phyloP scores from a whole-genome alignment of 2,888 invertebrate species.

The Calameuta filiformis region DNA sequence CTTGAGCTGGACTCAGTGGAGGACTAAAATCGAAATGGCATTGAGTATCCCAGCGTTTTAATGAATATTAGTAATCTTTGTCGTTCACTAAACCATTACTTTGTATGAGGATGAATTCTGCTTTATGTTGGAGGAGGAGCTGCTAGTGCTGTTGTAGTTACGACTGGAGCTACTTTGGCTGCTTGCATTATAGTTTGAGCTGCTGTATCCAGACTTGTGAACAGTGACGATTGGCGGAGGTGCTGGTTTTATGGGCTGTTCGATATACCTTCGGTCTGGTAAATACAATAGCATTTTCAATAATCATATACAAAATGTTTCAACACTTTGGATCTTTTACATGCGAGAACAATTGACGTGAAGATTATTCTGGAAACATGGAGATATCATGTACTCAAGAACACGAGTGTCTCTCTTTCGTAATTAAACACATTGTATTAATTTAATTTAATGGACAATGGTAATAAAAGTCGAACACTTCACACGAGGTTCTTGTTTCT shows the following conservation, averaged over 20 bases:
- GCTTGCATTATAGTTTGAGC: constrained; percentile 65
- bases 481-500: not conserved
- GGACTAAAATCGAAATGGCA: not conserved
- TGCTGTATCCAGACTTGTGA: constrained; percentile 62
- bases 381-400: not conserved
- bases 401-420: not conserved
- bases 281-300: constrained; percentile 19
- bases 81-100: constrained; percentile 25
- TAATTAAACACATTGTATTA: not conserved
- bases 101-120: constrained; percentile 46
- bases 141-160: constrained; percentile 36
- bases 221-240: constrained; percentile 78
- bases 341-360: not conserved
- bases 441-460: not conserved
- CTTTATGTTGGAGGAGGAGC: constrained; percentile 29
- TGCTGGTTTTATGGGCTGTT: constrained; percentile 84
- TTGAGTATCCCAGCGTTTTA: not conserved
- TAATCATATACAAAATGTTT: not conserved
- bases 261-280: constrained; percentile 85
- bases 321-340: not conserved
- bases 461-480: not conserved
- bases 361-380: not conserved
- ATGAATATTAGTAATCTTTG: not conserved
- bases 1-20: constrained; percentile 16
- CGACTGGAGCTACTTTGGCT: constrained; percentile 59